Conservation (phyloP, 2,113 vertebrate species). For the Syngnathus floridae region DNA sequence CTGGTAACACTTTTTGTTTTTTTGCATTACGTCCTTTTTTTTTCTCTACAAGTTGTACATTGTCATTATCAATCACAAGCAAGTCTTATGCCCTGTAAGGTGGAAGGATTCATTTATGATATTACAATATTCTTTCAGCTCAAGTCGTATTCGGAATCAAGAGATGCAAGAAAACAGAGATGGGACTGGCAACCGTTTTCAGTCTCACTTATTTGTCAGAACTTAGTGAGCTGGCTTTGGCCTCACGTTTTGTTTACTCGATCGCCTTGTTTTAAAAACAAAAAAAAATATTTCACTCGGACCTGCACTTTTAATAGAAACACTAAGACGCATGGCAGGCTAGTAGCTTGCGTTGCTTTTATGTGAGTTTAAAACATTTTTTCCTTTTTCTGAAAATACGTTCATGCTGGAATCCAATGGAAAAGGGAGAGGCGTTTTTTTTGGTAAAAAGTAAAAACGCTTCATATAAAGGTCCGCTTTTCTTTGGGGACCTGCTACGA, state of each 20-base stretch:
- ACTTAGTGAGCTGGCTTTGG: neutral
- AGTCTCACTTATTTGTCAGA: slow-evolving; percentile 49
- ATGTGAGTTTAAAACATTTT: neutral
- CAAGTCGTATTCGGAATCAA: slow-evolving; percentile 56
- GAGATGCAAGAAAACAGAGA: slow-evolving; percentile 56
- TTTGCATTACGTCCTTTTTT: slow-evolving; percentile 14
- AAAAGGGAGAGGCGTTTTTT: neutral
- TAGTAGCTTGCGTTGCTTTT: neutral
- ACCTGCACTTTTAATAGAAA: neutral
- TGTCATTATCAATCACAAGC: slow-evolving; percentile 71
- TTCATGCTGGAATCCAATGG: neutral
- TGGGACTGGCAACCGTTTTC: slow-evolving; percentile 45
- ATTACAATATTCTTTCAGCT: slow-evolving; percentile 69
- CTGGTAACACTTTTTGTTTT: slow-evolving; percentile 39
- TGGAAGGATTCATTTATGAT: slow-evolving; percentile 63
- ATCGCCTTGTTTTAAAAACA: neutral
- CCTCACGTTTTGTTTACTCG: slow-evolving; percentile 1
- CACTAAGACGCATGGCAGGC: neutral
- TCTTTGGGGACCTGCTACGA: neutral
- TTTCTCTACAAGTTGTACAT: slow-evolving; percentile 60
- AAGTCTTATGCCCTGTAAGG: slow-evolving; percentile 68
- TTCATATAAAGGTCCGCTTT: neutral
- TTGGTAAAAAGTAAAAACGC: neutral
- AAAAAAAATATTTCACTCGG: neutral
- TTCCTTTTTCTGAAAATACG: neutral